Base-by-base conservation (phyloP, 2,797 vertebrate genomes). In the Pipistrellus pygmaeus region DNA sequence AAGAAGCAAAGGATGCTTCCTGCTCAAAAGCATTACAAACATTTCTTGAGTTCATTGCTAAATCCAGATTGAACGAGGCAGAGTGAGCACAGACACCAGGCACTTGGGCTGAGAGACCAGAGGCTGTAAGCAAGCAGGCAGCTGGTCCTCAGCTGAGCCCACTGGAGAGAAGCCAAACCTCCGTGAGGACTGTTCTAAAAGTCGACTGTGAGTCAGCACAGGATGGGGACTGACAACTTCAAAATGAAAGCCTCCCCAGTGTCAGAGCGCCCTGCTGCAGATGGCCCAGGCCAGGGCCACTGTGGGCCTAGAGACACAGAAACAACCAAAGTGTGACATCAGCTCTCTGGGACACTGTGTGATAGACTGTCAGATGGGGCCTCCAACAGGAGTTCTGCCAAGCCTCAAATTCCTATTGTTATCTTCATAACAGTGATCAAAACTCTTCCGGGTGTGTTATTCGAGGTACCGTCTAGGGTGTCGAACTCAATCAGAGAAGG, bases 21-120 rank as follows among this genome's bases (percentile, higher is more conserved):
- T 75, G 48, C 76, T 86, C 38, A 35, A 91, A 83, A 91, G 51
- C 71, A 60, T 80, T 85, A 71, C 53, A 77, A 46, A 72, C 23
- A 72, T 88, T 91, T 82, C 53, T 78, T 35, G 53, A 90, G 32
- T 60, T 53, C 41, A 35, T 66, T 64, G 15, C 17, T 48, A 60
- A 66, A 8, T 55, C 9, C 1, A 48, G 35, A n/a, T 18, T 55
- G 75, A 76, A 69, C 8, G 1, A 6, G 68, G 68, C 64, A 46
- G 25, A 77, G n/a, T n/a, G n/a, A 62, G 89, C 25, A 5, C 75
- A 64, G 64, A 48, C 12, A 25, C 8, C 4, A 77, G 18, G 18
- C 7, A 38, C 35, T 48, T 2, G 0, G 44, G 35, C 12, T 35
- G 75, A 95, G 41, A 77, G 30, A n/a, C 0, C 21, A 55, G 18